These are phyloP conservation scores for Zaprionus obscuricornis DNA, from an alignment of 2,888 invertebrate species.

Conservation along the genomic window DNA sequence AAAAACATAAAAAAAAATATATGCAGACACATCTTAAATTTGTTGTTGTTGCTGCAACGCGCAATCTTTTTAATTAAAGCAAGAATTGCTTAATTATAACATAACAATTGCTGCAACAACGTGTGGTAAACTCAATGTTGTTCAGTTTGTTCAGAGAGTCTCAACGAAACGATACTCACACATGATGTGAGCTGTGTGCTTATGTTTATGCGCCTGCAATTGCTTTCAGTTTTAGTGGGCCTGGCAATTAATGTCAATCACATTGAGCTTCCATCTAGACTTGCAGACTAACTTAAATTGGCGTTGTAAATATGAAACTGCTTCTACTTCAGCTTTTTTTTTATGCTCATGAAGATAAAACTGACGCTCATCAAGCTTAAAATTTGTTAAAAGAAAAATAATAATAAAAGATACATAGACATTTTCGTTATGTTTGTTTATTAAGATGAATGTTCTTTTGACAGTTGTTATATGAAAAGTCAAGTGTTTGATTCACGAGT, in stretches of 20 bases:
- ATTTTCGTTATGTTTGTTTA: no score
- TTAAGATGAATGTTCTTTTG: no score
- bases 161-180: slow-evolving; percentile 8
- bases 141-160: slow-evolving; percentile 2
- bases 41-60: slow-evolving; percentile 15
- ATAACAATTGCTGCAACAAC: slow-evolving; percentile 44
- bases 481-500: no score
- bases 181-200: slow-evolving; percentile 21
- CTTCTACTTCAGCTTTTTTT: no score
- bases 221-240: slow-evolving; percentile 25
- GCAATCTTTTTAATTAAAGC: slow-evolving; percentile 60
- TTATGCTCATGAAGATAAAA: no score
- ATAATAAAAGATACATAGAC: no score
- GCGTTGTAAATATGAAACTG: slow-evolving; percentile 20
- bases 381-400: no score
- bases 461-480: no score
- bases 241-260: slow-evolving; percentile 76
- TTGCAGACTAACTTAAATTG: slow-evolving; percentile 30
- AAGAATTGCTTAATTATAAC: slow-evolving; percentile 62
- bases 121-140: no score
- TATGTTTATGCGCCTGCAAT: no score
- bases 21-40: slow-evolving; percentile 55
- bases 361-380: no score
- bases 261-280: slow-evolving; percentile 35
- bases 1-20: slow-evolving; percentile 54